Evolutionary conservation across 2,113 vertebrate genomes (phyloP), one percentile per base, ranked within the genome.

Genomic region (Podocnemis expansa): DNA sequence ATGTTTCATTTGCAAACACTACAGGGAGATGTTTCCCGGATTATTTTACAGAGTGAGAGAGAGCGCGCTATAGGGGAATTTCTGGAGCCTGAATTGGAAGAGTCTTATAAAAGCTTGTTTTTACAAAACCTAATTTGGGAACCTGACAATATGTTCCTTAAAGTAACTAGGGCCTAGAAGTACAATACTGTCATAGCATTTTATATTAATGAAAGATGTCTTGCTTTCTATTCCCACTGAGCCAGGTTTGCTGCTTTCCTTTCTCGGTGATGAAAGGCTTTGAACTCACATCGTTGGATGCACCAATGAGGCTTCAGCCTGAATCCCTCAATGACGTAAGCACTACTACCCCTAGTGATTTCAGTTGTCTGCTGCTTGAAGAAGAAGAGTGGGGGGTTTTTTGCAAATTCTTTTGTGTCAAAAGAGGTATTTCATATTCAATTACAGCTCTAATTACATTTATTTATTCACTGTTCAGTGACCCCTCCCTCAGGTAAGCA

Each of bases 321-420:
- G 3, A 24, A 2, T 75, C 90, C 87, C 91, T 49, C 54, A 17
- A 0, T 78, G 90, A 93, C 0, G 1, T 84, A 78, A 63, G 34
- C 73, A 21, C 14, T 7, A 0, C 38, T 60, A 91, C 4, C 92
- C 25, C 70, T 0, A 1, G 63, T 3, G 70, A 47, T 24, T 38
- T 80, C 85, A 54, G 38, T 79, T 89, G 73, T 83, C 84, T 87
- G 84, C 54, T 82, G 80, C 90, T 56, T 24, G 24, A 3, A 3
- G 38, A 56, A 81, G 41, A 76, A 27, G 34, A 54, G 13, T 9
- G 2, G 19, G 49, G 8, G 41, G 41, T 4, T 4, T 78, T 70
- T 55, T 78, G 55, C 67, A 94, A 56, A 85, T 84, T 60, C 70
- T 89, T 24, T 76, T 82, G 52, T 83, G 60, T 21, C 84, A 86